These are phyloP conservation scores for Simalia tracyae DNA, from an alignment of 2,797 vertebrate species.

Conservation along the genomic window DNA sequence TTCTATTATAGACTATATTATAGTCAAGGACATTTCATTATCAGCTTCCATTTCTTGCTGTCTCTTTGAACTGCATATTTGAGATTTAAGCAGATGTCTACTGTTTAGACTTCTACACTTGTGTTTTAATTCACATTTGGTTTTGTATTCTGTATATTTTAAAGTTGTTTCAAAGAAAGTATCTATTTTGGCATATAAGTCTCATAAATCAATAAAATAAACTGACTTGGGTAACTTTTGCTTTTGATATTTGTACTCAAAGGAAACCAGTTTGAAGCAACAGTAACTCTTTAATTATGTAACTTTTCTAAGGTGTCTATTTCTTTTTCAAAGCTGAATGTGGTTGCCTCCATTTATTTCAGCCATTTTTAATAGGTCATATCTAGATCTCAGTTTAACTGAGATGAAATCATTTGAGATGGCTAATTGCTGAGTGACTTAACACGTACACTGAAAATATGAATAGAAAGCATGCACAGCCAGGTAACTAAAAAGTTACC, in stretches of 20 bases:
- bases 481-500: not conserved
- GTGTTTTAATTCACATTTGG: not conserved
- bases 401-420: conserved; percentile 43
- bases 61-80: not conserved
- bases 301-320: not conserved
- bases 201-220: not conserved
- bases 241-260: not conserved
- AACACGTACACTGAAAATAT: conserved; percentile 25
- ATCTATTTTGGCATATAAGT: not conserved
- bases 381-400: conserved; percentile 12
- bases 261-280: not conserved
- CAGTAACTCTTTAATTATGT: not conserved
- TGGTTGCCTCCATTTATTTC: not conserved
- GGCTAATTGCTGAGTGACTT: conserved; percentile 29
- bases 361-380: not conserved
- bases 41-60: not conserved
- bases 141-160: not conserved
- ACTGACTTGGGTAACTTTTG: not conserved
- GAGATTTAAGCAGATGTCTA: not conserved
- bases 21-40: not conserved
- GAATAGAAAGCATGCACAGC: not conserved
- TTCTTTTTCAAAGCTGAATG: conserved; percentile 2
- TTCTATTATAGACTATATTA: not conserved
- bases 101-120: not conserved
- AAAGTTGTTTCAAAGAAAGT: not conserved